Percentiles rank a stretch among this genome's conserved stretches.
Conservation (phyloP, 2,797 vertebrate genomes). For the Xenentodon cancila region DNA sequence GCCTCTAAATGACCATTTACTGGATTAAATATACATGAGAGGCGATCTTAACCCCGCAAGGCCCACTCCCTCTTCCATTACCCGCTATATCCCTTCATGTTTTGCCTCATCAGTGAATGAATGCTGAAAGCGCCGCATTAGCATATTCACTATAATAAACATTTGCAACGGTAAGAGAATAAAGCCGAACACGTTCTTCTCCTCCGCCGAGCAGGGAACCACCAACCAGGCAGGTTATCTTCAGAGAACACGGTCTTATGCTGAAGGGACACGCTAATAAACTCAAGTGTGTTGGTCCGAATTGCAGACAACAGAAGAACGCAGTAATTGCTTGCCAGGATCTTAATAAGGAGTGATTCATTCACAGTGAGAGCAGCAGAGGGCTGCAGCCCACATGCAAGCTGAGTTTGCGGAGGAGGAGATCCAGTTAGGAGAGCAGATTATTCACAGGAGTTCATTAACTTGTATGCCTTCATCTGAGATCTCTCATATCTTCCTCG, state of each 20-base stretch:
- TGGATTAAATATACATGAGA: conserved; percentile 72
- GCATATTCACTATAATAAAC: conserved; percentile 26
- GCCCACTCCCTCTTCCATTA: conserved; percentile 52
- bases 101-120: conserved; percentile 27
- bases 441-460: conserved; percentile 13
- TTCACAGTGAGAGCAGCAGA: conserved; percentile 52
- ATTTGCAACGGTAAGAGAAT: conserved; percentile 9
- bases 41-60: conserved; percentile 19
- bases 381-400: conserved; percentile 48
- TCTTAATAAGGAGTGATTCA: conserved; percentile 62
- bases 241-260: neutral
- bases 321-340: conserved; percentile 25
- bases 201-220: neutral
- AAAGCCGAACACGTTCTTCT: neutral
- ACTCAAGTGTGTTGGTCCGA: conserved; percentile 6
- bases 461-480: neutral
- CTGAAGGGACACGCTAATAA: neutral
- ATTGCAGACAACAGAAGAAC: conserved; percentile 36
- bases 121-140: conserved; percentile 18
- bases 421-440: conserved; percentile 14
- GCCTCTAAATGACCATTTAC: conserved; percentile 64
- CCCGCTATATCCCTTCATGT: conserved; percentile 30
- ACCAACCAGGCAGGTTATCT: neutral
- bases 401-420: conserved; percentile 30
- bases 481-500: too few species aligned